These are phyloP conservation scores for Rallus limicola DNA, from an alignment of 2,113 vertebrate species.

Conservation along the genomic window DNA sequence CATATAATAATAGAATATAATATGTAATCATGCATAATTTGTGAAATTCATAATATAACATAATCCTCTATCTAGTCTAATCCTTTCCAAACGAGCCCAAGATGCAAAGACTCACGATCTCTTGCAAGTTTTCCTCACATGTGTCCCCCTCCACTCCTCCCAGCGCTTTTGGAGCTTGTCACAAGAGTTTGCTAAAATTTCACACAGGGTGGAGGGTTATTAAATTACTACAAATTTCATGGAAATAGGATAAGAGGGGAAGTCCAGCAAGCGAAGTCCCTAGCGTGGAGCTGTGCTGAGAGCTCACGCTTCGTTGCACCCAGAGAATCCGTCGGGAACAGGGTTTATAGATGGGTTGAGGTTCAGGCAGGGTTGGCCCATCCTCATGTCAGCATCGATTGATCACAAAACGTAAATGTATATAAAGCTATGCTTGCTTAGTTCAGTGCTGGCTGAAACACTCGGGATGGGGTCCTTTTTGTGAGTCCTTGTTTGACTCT, in stretches of 20 bases:
- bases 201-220: neutral
- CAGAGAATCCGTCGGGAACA: neutral
- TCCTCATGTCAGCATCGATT: neutral
- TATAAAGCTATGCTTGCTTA: neutral
- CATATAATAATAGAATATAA: neutral
- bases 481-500: neutral
- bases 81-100: neutral
- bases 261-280: neutral
- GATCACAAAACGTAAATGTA: neutral
- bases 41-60: no score
- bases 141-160: neutral
- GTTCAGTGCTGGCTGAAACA: accelerated
- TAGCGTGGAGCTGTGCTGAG: neutral
- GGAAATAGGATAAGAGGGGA: neutral
- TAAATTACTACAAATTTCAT: neutral
- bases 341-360: neutral
- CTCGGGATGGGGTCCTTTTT: neutral
- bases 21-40: neutral
- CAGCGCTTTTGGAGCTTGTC: accelerated
- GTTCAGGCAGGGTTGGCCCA: neutral
- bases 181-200: neutral
- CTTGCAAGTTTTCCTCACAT: neutral
- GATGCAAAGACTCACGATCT: accelerated
- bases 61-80: neutral
- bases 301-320: neutral